Percentiles rank a stretch among this genome's conserved stretches.
phyloP scores from a whole-genome alignment of 2,888 invertebrate species.

The Mellilla xanthometata region DNA sequence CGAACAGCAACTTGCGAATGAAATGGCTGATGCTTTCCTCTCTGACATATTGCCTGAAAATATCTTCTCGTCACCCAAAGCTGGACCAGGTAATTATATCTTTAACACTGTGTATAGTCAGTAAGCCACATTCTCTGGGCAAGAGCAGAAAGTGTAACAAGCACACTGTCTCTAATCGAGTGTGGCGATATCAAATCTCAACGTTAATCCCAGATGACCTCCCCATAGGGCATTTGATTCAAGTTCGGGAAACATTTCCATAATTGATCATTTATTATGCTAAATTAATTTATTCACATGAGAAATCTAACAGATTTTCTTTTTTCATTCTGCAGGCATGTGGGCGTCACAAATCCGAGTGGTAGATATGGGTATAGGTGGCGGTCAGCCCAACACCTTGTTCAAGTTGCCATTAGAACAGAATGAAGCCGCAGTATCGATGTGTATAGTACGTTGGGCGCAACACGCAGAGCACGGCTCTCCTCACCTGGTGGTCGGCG shows the following conservation, averaged over 20 bases:
- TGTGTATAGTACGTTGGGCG: slow-evolving; percentile 91
- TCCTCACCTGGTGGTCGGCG: slow-evolving; percentile 91
- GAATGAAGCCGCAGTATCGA: slow-evolving; percentile 97
- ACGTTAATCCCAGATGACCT: slow-evolving; percentile 79
- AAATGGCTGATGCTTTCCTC: slow-evolving; percentile 98
- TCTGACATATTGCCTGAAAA: slow-evolving; percentile 97
- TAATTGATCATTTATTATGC: background rate
- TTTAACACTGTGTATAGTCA: background rate
- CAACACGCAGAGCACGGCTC: slow-evolving; percentile 69
- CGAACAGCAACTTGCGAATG: slow-evolving; percentile 96
- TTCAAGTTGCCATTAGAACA: slow-evolving; percentile 93
- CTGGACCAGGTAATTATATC: slow-evolving; percentile 84
- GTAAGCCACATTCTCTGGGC: slow-evolving; percentile 79
- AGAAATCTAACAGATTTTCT: background rate
- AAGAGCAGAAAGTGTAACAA: slow-evolving; percentile 65
- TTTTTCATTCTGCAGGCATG: slow-evolving; percentile 84
- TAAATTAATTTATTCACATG: background rate
- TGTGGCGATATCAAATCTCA: slow-evolving; percentile 73
- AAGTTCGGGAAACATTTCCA: slow-evolving; percentile 65
- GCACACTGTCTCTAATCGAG: slow-evolving; percentile 74
- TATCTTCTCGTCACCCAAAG: slow-evolving; percentile 97
- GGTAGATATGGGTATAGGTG: slow-evolving; percentile 88
- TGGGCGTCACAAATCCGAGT: slow-evolving; percentile 97
- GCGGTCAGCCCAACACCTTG: slow-evolving; percentile 86
- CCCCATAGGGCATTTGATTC: slow-evolving; percentile 72